Percentiles rank a stretch among this genome's conserved stretches.
Evolutionary conservation across 2,888 invertebrate genomes (phyloP).

Genomic region (Syrphus vitripennis): DNA sequence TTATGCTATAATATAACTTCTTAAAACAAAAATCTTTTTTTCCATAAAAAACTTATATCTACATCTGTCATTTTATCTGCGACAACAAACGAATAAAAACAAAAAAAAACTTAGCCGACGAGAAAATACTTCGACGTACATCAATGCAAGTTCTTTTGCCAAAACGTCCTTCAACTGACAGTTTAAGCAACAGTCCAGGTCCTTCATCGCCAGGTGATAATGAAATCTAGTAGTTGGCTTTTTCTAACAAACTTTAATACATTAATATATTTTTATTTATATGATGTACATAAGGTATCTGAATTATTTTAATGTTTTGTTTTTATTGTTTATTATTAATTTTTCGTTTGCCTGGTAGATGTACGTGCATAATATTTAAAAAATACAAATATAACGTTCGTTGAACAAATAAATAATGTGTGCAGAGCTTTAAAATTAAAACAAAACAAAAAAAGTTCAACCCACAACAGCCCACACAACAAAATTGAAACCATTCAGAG

Average conservation of each 20-base stretch:
- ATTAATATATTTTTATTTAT: neutral
- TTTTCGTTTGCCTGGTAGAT: conserved; percentile 51
- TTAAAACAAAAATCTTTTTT: conserved; percentile 30
- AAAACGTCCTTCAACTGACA: conserved; percentile 84
- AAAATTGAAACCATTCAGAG: neutral
- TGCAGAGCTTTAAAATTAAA: neutral
- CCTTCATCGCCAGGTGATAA: conserved; percentile 83
- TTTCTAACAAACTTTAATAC: neutral
- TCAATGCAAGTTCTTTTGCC: conserved; percentile 82
- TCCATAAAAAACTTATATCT: conserved; percentile 23
- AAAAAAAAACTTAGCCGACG: conserved; percentile 76
- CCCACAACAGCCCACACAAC: conserved; percentile 1
- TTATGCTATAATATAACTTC: conserved; percentile 37
- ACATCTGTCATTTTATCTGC: conserved; percentile 21
- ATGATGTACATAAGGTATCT: conserved; percentile 32
- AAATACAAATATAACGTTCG: neutral
- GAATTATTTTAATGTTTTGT: conserved; percentile 21
- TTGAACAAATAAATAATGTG: neutral
- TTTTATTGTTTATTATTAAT: neutral
- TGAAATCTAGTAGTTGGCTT: conserved; percentile 55
- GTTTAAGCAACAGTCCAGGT: conserved; percentile 83
- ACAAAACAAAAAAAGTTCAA: neutral
- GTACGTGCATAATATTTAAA: conserved; percentile 15
- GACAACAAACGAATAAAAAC: conserved; percentile 27
- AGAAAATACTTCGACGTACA: conserved; percentile 81